A percentile compares a stretch with the other conserved stretches of the same genome.
phyloP scores from a whole-genome alignment of 2,797 vertebrate species.

The Peromyscus aztecus region DNA sequence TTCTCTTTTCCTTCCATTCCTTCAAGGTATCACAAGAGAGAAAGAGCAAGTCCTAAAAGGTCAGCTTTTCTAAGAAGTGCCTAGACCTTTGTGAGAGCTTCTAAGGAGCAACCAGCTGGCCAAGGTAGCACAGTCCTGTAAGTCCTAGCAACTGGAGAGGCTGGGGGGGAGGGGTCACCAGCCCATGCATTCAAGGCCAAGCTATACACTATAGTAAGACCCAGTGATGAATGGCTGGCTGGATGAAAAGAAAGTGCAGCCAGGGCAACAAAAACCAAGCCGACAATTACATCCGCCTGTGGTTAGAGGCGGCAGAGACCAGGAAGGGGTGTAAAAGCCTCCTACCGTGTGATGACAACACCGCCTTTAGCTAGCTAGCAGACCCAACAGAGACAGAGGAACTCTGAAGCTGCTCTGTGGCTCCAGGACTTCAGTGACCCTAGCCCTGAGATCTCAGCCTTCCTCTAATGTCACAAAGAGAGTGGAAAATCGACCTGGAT shows the following conservation, averaged over 20 bases:
- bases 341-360: background rate
- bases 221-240: background rate
- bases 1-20: slow-evolving; percentile 29
- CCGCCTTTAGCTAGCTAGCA: background rate
- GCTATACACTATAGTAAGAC: background rate
- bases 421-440: background rate
- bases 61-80: slow-evolving; percentile 22
- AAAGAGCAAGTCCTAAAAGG: background rate
- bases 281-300: background rate
- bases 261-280: background rate
- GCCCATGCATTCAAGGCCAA: background rate
- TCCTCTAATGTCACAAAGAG: background rate
- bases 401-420: background rate
- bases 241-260: background rate
- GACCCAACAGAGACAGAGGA: background rate
- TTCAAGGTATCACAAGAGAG: slow-evolving; percentile 19
- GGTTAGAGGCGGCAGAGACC: background rate
- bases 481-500: background rate
- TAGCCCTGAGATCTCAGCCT: background rate
- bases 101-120: background rate
- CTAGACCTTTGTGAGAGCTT: background rate
- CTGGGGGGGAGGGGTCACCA: background rate
- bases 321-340: background rate
- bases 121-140: background rate
- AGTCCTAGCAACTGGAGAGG: background rate